A percentile compares a stretch with the other conserved stretches of the same genome.
Evolutionary conservation across 2,113 vertebrate species (phyloP).

Genomic region (Oryzias javanicus): DNA sequence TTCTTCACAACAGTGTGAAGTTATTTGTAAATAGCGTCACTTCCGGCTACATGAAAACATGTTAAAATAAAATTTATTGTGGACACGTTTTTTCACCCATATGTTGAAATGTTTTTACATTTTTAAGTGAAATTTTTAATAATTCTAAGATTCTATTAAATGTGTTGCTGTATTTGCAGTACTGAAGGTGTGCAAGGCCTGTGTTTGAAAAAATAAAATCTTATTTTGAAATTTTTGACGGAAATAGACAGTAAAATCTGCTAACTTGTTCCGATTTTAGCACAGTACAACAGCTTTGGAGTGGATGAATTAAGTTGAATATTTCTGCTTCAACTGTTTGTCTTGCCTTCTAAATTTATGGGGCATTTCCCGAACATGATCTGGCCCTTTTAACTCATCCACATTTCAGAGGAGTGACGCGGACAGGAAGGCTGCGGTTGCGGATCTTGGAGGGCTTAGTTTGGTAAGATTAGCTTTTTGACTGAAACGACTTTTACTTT

Average conservation of each 20-base stretch:
- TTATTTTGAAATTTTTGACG: conserved; percentile 19
- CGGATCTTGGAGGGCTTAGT: conserved; percentile 9
- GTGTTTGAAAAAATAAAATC: neutral
- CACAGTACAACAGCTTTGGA: conserved; percentile 24
- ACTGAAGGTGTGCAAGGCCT: rapidly evolving
- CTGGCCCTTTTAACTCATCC: conserved; percentile 1
- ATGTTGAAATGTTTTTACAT: no score
- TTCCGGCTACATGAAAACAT: conserved; percentile 1
- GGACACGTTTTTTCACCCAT: no score
- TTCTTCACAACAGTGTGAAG: conserved; percentile 10
- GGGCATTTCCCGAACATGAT: neutral
- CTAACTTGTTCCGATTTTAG: neutral
- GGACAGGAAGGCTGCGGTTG: conserved; percentile 1
- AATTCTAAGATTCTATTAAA: no score
- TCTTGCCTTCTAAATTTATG: neutral
- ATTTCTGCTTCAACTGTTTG: neutral
- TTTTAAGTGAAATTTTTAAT: no score
- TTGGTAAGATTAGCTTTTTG: conserved; percentile 46
- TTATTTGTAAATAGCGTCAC: rapidly evolving
- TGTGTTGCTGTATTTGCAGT: no score
- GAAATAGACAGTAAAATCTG: rapidly evolving
- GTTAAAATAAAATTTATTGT: conserved; percentile 34
- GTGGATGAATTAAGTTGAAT: neutral
- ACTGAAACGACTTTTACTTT: neutral
- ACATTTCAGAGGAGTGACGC: conserved; percentile 6